Evolutionary conservation across 2,888 invertebrate species (phyloP), one percentile per base, ranked within the genome.

Genomic region (Bombyx huttoni): DNA sequence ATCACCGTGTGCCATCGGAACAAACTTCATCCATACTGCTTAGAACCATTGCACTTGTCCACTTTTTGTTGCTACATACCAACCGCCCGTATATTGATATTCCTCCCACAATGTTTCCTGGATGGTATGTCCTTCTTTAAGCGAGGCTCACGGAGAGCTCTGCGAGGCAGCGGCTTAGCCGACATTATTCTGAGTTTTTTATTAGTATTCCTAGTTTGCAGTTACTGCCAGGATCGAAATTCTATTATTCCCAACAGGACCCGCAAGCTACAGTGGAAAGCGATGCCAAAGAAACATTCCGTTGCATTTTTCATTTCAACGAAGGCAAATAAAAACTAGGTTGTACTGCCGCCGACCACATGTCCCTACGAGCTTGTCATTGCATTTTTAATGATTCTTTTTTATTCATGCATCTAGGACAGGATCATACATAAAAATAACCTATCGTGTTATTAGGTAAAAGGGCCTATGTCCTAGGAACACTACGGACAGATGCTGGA

Each of bases 301-400:
- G 62, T 71, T 68, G 55, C 74, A 75, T 75, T 74, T 78, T 78
- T 75, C 73, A 78, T 75, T 73, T 66, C 66, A 70, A 59, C 68
- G 67, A 67, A 72, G 68, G 68, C 68, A 75, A 74, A 76, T 67
- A 73, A 72, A 70, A 60, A 59, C 60, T 52, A 49, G 63, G 54
- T 56, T 56, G 58, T 51, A 52, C 54, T 57, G 51, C 49, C 73
- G 75, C 69, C 63, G 56, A 62, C 80, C 78, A 80, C 68, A 78
- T 78, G 76, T 60, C 72, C 24, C 65, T 64, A 55, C 63, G 64
- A 70, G 68, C 63, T 69, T 72, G 70, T 68, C 63, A 63, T 58
- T 62, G 57, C 57, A 61, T 58, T 65, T 64, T 64, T 58, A 58
- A 62, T 53, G 57, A 49, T 57, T 58, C 56, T 51, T 54, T 61